Percentiles rank a stretch among this genome's conserved stretches.
These are phyloP conservation scores for Drosophila antonietae DNA, from an alignment of 2,888 invertebrate species.

Conservation along the genomic window DNA sequence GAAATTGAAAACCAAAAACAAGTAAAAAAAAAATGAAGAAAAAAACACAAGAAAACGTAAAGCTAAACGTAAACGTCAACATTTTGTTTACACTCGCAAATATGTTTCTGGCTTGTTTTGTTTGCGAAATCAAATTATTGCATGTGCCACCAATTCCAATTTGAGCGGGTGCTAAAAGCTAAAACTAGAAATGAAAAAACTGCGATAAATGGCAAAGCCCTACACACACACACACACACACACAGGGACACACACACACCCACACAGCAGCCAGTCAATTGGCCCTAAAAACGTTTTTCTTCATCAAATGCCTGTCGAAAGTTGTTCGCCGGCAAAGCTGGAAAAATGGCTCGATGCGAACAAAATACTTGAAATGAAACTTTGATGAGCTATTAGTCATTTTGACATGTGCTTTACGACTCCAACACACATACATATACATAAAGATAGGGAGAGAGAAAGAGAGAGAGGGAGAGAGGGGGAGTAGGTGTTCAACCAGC, in stretches of 20 bases:
- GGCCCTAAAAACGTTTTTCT: constrained; percentile 32
- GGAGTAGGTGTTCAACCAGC: background rate
- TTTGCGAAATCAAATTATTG: constrained; percentile 72
- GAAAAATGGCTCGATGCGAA: constrained; percentile 35
- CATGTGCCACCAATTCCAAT: constrained; percentile 72
- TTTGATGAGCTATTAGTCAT: constrained; percentile 76
- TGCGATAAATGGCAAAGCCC: constrained; percentile 3
- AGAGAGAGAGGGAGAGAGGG: background rate
- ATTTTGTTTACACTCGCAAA: constrained; percentile 56
- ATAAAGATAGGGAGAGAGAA: background rate
- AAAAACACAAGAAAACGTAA: background rate
- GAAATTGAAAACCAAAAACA: constrained; percentile 62
- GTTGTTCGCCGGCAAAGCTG: constrained; percentile 36
- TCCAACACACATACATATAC: background rate
- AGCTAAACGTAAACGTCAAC: constrained; percentile 50
- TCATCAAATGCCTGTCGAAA: constrained; percentile 63
- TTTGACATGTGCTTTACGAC: constrained; percentile 66
- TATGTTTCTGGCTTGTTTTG: constrained; percentile 35
- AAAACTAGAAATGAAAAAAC: constrained; percentile 10
- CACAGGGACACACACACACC: background rate
- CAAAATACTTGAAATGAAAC: constrained; percentile 63
- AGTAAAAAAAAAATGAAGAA: background rate
- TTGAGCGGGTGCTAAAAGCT: constrained; percentile 52
- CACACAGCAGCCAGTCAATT: constrained; percentile 42
- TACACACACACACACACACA: background rate